phyloP scores from a whole-genome alignment of 2,888 invertebrate genomes.

The Napeogenes inachia region DNA sequence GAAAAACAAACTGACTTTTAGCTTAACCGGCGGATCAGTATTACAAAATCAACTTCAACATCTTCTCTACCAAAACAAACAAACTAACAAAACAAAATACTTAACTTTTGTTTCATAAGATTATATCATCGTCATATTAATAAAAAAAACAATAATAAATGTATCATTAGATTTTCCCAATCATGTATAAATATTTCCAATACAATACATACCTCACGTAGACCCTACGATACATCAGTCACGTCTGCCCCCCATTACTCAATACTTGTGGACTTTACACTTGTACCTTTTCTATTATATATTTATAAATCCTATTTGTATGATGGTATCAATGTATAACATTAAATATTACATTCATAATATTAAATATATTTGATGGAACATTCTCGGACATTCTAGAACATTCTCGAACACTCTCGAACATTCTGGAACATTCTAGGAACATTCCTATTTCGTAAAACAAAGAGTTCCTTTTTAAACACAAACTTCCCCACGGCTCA shows the following conservation, averaged over 20 bases:
- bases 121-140: too few relatives aligned
- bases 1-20: too few relatives aligned
- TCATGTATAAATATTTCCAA: neutral
- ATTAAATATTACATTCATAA: neutral
- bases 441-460: too few relatives aligned
- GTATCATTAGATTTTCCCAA: constrained; percentile 1
- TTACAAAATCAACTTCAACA: too few relatives aligned
- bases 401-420: too few relatives aligned
- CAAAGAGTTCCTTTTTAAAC: neutral
- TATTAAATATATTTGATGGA: too few relatives aligned
- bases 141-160: neutral
- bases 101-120: too few relatives aligned
- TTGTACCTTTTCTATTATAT: neutral
- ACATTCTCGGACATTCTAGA: too few relatives aligned
- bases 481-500: neutral
- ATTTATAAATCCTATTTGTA: neutral
- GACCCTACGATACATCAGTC: constrained; percentile 23
- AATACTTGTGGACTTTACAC: constrained; percentile 7
- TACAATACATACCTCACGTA: constrained; percentile 14
- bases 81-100: too few relatives aligned
- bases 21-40: too few relatives aligned
- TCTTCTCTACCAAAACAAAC: too few relatives aligned
- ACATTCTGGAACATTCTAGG: too few relatives aligned
- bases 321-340: neutral
- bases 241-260: constrained; percentile 21